Evolutionary conservation across 2,113 vertebrate genomes (phyloP).

Genomic region (Girardinichthys multiradiatus): DNA sequence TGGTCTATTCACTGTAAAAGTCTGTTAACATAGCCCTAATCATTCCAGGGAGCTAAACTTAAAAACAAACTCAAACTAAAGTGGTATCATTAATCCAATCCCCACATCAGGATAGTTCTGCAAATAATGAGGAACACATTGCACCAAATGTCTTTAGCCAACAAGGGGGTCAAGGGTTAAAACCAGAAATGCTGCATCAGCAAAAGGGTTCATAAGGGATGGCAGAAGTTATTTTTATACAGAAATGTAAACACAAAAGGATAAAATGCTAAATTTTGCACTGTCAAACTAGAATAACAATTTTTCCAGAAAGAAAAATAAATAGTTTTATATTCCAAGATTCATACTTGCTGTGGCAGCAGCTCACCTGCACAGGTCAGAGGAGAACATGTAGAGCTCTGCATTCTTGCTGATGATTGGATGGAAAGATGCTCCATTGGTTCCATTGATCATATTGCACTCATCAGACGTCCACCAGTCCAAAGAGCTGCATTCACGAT

Average conservation of each 20-base stretch:
- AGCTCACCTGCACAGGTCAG: constrained; percentile 94
- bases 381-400: constrained; percentile 89
- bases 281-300: neutral
- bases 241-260: neutral
- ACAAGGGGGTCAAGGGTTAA: neutral
- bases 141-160: neutral
- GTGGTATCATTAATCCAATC: constrained; percentile 33
- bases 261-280: neutral
- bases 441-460: constrained; percentile 98
- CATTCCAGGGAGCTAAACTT: neutral
- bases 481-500: constrained; percentile 77
- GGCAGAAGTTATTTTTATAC: neutral
- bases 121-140: constrained; percentile 7
- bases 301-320: neutral
- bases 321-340: neutral
- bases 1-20: neutral
- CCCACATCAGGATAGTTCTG: constrained; percentile 23
- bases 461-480: constrained; percentile 88
- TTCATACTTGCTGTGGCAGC: neutral
- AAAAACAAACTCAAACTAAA: constrained; percentile 14
- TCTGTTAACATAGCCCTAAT: constrained; percentile 13
- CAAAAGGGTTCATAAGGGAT: neutral
- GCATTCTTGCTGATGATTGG: constrained; percentile 87
- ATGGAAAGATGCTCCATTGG: constrained; percentile 92
- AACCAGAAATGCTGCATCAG: constrained; percentile 11